These are phyloP conservation scores for Bombus impatiens DNA, from an alignment of 1,140 invertebrate genomes.

Conservation along the genomic window DNA sequence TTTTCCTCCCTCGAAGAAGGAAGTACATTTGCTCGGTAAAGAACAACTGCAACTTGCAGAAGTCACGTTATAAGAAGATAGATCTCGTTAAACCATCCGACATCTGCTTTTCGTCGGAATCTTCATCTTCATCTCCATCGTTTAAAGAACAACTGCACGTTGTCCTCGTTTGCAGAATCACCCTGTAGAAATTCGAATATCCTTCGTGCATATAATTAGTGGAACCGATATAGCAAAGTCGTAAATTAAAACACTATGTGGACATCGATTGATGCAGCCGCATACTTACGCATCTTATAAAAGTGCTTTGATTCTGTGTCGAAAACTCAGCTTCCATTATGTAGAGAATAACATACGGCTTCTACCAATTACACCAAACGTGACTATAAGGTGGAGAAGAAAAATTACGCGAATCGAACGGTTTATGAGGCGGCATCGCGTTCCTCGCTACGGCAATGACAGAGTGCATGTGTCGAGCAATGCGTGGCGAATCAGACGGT, in stretches of 20 bases:
- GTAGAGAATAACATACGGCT: background rate
- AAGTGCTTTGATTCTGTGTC: background rate
- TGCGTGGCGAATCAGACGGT: slow-evolving; percentile 60
- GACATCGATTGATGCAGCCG: background rate
- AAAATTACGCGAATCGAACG: slow-evolving; percentile 22
- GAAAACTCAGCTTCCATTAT: too few species aligned
- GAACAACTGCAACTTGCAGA: background rate
- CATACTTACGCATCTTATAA: background rate
- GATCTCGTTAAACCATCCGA: background rate
- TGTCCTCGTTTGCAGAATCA: background rate
- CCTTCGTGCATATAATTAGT: background rate
- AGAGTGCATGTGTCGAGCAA: slow-evolving; percentile 52
- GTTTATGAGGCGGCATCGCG: slow-evolving; percentile 8
- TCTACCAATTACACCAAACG: background rate
- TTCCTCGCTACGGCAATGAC: background rate
- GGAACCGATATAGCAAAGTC: background rate
- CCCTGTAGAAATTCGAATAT: background rate
- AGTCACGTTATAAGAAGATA: background rate
- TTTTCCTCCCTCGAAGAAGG: background rate
- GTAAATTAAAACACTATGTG: background rate
- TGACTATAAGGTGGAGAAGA: background rate
- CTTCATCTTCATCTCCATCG: background rate
- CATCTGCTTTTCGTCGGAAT: background rate
- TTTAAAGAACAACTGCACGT: background rate
- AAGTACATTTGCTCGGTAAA: background rate